Evolutionary conservation across 2,113 vertebrate species (phyloP), one percentile per base, ranked within the genome.

Genomic region (Manacus vitellinus): DNA sequence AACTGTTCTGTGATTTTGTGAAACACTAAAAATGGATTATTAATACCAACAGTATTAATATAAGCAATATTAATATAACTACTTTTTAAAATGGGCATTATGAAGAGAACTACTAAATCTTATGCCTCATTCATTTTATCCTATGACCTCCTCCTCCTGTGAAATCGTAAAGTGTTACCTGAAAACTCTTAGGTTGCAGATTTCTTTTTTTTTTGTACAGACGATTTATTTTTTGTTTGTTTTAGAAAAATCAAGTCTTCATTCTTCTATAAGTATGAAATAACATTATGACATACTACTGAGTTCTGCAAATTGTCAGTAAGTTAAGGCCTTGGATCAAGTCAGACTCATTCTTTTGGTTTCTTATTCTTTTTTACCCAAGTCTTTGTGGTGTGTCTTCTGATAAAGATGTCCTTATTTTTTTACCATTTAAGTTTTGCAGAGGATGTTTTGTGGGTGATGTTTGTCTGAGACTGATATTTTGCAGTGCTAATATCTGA

Each of bases 351-450:
- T 21, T 58, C 7, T 79, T 88, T 39, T 54, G 10, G 31, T 89
- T 17, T 51, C 13, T 25, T 25, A 25, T 14, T 49, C 11, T 51
- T 25, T 41, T 72, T 25, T 63, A 68, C 22, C 9, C 2, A 80
- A 24, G 12, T 7, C 33, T 83, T 76, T 30, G 4, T 20, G 12
- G 10, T 41, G 4, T 47, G 6, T 30, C 16, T 71, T 78, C 30
- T 44, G 7, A 66, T 9, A 83, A 39, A 52, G 1, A 4, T 3
- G 0, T 9, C 6, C 1, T 14, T 37, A 54, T 21, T 33, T 30
- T 17, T 22, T 22, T 13, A 28, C 6, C 5, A 5, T 4, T n/a
- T 58, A 41, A 39, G 10, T 43, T 66, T 78, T 74, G 1, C 13
- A 67, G 46, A 54, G 19, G 5, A 41, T 49, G 7, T 71, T 77